Base-by-base conservation (phyloP, 2,113 vertebrate species). In the Chitala chitala region DNA sequence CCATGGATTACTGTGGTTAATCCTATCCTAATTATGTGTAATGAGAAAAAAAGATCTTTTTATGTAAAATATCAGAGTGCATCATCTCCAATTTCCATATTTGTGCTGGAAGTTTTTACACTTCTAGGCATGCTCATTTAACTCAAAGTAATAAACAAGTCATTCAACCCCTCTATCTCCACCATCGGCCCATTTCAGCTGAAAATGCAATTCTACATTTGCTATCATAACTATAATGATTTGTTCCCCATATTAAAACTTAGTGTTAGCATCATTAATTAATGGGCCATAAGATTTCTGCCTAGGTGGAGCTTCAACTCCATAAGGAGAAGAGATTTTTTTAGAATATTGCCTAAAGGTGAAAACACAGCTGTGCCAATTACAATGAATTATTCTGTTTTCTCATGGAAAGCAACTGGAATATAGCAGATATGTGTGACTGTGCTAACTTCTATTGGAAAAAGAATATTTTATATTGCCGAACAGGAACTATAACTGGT, bases 341-440 rank as follows among this genome's bases (percentile, higher is more conserved):
- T 65, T 66, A 74, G 61, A 42, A 54, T 33, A 53, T 66, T 10
- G 24, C 36, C 46, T 22, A 38, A 65, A 66, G 72, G 61, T 53
- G 61, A 74, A 74, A 74, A 33, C 55, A n/a, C 48, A 74, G 59
- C 36, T 74, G 59, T 50, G 51, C 36, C 72, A 74, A 54, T 74
- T 74, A 66, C 46, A 65, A 64, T 51, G 59, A 74, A 42, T 74
- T 31, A 29, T 42, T 31, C 26, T 7, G 54, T 53, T 42, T 74
- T 42, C 59, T 66, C 55, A 66, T 31, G 50, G 40, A 54, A 54
- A 31, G 36, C 31, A 63, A 5, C 9, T 63, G n/a, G n/a, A 63
- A 17, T 5, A 38, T 63, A 9, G 13, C 29, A 63, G 26, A 38
- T 61, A 61, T 29, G 26, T 17, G 55, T 58, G 33, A 29, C 33